Conservation (phyloP, 2,113 vertebrate genomes). For the Macroglossus sobrinus region DNA sequence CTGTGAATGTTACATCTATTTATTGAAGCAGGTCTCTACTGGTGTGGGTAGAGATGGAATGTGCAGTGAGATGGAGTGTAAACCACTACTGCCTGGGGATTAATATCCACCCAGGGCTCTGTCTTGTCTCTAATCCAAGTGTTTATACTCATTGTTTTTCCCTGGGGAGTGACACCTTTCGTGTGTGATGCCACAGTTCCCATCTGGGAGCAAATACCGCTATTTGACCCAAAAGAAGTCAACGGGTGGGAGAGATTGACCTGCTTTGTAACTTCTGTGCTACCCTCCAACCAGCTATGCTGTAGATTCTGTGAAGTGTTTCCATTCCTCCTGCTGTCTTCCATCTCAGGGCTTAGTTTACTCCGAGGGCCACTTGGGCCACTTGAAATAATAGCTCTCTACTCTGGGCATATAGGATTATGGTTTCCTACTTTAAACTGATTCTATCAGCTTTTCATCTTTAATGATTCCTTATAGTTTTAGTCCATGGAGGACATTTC, state of each 20-base stretch:
- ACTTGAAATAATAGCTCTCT: not conserved
- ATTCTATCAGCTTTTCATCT: not conserved
- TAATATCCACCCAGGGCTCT: not conserved
- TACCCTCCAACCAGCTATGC: not conserved
- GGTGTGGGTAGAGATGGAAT: not conserved
- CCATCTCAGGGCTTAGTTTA: not conserved
- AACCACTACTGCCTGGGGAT: not conserved
- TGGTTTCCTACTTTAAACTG: not conserved
- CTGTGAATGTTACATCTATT: not conserved
- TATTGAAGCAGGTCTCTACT: not conserved
- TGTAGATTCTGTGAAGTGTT: not conserved
- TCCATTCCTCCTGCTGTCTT: not conserved
- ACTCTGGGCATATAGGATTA: not conserved
- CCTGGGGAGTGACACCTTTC: not conserved
- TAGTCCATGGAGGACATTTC: not conserved
- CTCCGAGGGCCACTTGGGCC: not conserved
- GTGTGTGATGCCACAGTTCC: not conserved
- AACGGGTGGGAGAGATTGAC: not conserved
- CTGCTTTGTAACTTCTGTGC: not conserved
- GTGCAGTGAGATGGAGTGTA: not conserved
- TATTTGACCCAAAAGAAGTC: not conserved
- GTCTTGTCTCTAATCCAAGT: not conserved
- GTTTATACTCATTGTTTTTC: not conserved
- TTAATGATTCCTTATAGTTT: not conserved
- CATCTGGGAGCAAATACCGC: not conserved